Conservation (phyloP, 2,113 vertebrate species). For the Enhydra lutris region DNA sequence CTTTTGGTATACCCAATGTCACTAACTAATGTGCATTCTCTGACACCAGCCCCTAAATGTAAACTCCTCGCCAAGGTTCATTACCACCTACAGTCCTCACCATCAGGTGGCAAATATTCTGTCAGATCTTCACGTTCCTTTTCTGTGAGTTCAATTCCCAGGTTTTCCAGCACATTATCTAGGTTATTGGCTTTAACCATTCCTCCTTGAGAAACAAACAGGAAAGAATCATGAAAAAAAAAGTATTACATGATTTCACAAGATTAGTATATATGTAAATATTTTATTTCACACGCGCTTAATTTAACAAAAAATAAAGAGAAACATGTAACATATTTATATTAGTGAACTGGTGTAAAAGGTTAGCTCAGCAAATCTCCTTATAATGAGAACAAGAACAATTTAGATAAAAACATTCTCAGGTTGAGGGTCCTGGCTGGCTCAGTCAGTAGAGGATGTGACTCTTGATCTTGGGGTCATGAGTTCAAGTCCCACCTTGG, state of each 20-base stretch:
- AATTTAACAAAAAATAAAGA: background rate
- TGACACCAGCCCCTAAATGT: background rate
- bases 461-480: too few relatives aligned
- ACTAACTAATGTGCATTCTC: background rate
- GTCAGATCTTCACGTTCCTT: conserved; percentile 4
- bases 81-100: background rate
- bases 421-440: too few relatives aligned
- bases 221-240: background rate
- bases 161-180: background rate
- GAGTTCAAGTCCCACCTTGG: background rate
- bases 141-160: conserved; percentile 14
- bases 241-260: background rate
- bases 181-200: background rate
- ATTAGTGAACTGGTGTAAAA: background rate
- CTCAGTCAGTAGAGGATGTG: too few relatives aligned
- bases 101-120: background rate
- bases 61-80: background rate
- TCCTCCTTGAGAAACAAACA: conserved; percentile 13
- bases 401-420: too few relatives aligned
- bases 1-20: background rate
- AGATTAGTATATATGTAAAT: background rate
- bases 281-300: background rate
- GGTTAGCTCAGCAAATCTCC: background rate
- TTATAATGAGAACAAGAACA: background rate
- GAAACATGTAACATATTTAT: background rate